These are phyloP conservation scores for Xylophagus ater DNA, from an alignment of 2,888 invertebrate species.

Conservation along the genomic window DNA sequence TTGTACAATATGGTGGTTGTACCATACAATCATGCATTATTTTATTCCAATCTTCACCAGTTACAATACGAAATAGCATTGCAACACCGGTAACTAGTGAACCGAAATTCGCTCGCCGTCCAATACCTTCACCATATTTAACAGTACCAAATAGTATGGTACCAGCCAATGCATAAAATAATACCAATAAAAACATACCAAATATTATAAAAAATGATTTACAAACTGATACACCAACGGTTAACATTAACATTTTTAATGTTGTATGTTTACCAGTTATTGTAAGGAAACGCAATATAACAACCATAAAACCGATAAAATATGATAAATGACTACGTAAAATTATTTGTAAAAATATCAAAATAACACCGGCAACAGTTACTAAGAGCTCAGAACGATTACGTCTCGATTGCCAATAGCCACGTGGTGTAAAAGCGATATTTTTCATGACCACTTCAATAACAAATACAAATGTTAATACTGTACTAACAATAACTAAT, in stretches of 20 bases:
- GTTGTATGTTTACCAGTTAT: slow-evolving; percentile 99
- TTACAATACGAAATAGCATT: slow-evolving; percentile 98
- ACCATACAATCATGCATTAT: slow-evolving; percentile 99
- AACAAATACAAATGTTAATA: slow-evolving; percentile 85
- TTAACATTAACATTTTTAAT: slow-evolving; percentile 97
- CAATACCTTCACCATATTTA: slow-evolving; percentile 97
- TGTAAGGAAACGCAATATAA: slow-evolving; percentile 95
- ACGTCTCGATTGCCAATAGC: slow-evolving; percentile 96
- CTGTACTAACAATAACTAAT: slow-evolving; percentile 76
- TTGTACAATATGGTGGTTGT: slow-evolving; percentile 89
- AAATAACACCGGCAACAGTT: slow-evolving; percentile 89
- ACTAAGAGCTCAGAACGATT: slow-evolving; percentile 97
- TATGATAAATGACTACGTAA: slow-evolving; percentile 85
- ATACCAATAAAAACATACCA: slow-evolving; percentile 96
- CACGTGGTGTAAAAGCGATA: slow-evolving; percentile 93
- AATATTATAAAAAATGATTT: slow-evolving; percentile 99
- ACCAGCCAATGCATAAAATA: slow-evolving; percentile 97
- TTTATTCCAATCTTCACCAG: slow-evolving; percentile 99
- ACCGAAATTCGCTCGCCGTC: slow-evolving; percentile 95
- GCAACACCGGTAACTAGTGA: slow-evolving; percentile 96
- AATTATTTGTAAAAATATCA: slow-evolving; percentile 90
- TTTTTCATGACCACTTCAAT: slow-evolving; percentile 96
- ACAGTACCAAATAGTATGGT: slow-evolving; percentile 98
- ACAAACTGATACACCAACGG: slow-evolving; percentile 98
- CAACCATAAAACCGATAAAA: slow-evolving; percentile 95